phyloP scores from a whole-genome alignment of 2,113 vertebrate species.

The Notarius lentiginosus region DNA sequence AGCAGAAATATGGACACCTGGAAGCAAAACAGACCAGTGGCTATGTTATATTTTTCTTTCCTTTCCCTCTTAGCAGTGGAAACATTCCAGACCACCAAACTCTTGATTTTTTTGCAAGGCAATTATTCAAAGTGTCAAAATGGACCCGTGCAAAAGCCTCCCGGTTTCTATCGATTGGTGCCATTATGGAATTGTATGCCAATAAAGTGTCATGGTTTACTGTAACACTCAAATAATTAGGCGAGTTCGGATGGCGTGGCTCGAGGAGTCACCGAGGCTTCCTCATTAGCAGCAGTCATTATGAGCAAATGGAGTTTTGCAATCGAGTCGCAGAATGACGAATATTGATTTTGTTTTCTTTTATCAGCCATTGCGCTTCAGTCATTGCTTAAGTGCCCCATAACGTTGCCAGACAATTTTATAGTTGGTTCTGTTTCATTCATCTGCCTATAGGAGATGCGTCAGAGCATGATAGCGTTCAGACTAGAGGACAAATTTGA shows the following conservation, averaged over 20 bases:
- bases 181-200: conserved; percentile 74
- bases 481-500: not conserved
- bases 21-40: not conserved
- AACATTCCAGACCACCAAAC: conserved; percentile 40
- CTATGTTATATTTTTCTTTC: conserved; percentile 18
- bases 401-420: conserved; percentile 58
- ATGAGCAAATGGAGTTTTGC: conserved; percentile 74
- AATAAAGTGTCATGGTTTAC: conserved; percentile 74
- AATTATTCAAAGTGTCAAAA: conserved; percentile 71
- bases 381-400: conserved; percentile 63
- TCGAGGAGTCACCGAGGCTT: conserved; percentile 54
- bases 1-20: not conserved
- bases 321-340: conserved; percentile 70
- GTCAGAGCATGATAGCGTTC: conserved; percentile 6
- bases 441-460: not conserved
- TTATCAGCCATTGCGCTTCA: conserved; percentile 61
- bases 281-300: conserved; percentile 74
- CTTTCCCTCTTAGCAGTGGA: conserved; percentile 3
- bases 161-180: conserved; percentile 67
- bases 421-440: conserved; percentile 48
- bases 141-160: conserved; percentile 61
- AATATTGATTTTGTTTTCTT: conserved; percentile 69
- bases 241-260: conserved; percentile 59
- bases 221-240: conserved; percentile 76
- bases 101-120: conserved; percentile 30